Conservation (phyloP, 2,888 invertebrate species). For the Watsonalla binaria region DNA sequence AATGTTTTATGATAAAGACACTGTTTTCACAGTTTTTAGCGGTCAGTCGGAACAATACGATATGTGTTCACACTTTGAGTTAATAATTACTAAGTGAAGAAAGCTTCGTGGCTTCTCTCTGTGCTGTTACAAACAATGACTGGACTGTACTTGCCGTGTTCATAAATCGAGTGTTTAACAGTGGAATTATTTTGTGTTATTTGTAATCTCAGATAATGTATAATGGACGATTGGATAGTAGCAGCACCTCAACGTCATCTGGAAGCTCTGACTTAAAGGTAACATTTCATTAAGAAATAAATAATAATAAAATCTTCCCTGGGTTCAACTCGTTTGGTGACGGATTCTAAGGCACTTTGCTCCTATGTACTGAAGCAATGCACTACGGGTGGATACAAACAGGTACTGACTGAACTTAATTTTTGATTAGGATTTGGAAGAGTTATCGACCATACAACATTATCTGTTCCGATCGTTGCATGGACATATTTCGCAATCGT, state of each 20-base stretch:
- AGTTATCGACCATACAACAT: too few species aligned
- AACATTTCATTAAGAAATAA: conserved; percentile 12
- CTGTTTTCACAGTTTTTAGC: conserved; percentile 15
- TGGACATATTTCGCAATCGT: too few species aligned
- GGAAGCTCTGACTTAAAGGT: conserved; percentile 66
- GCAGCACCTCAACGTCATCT: conserved; percentile 63
- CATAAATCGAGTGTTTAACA: conserved; percentile 5
- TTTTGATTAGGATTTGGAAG: too few species aligned
- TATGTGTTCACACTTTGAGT: conserved; percentile 23
- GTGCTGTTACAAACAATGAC: conserved; percentile 9
- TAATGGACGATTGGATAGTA: conserved; percentile 50
- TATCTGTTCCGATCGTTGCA: too few species aligned
- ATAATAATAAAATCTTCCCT: too few species aligned
- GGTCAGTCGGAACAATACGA: conserved; percentile 37
- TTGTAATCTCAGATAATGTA: conserved; percentile 28
- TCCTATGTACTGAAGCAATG: too few species aligned
- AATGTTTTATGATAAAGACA: conserved; percentile 29
- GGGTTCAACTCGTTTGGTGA: too few species aligned
- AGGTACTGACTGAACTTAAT: too few species aligned
- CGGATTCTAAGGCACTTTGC: too few species aligned
- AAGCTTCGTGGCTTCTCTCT: conserved; percentile 12
- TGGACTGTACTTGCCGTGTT: conserved; percentile 9
- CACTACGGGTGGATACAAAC: too few species aligned
- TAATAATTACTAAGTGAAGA: conserved; percentile 42
- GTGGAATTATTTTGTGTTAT: conserved; percentile 1